Conservation (phyloP, 37 sponge, comb jelly and placozoan genomes). For the Chondrilla cf. caribensis region DNA sequence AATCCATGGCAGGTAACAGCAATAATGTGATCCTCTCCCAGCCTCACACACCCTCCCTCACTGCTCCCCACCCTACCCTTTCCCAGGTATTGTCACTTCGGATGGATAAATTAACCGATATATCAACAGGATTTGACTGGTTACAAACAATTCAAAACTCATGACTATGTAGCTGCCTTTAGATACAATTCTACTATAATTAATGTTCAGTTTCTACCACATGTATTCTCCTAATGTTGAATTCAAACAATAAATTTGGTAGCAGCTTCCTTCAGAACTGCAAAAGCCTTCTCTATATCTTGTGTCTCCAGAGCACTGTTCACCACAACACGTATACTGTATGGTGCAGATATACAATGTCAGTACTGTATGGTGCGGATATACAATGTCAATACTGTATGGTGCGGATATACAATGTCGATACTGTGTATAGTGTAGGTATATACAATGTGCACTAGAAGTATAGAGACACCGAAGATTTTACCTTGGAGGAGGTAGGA, state of each 20-base stretch:
- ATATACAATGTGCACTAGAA: too few relatives aligned
- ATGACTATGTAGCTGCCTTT: not conserved
- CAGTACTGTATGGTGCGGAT: too few relatives aligned
- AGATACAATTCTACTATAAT: not conserved
- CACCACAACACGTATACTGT: constrained; percentile 65
- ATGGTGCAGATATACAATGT: too few relatives aligned
- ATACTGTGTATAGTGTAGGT: too few relatives aligned
- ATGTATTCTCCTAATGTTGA: not conserved
- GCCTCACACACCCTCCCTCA: not conserved
- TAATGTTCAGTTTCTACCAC: not conserved
- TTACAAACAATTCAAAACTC: constrained; percentile 6
- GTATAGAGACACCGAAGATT: too few relatives aligned
- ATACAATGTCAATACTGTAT: too few relatives aligned
- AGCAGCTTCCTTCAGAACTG: constrained; percentile 53
- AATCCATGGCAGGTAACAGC: constrained; percentile 43
- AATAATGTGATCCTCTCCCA: not conserved
- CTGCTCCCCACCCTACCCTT: too few relatives aligned
- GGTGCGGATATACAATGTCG: constrained; percentile 1
- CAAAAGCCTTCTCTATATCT: constrained; percentile 51
- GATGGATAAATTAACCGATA: not conserved
- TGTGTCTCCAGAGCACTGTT: constrained; percentile 43
- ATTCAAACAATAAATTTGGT: not conserved
- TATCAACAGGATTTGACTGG: constrained; percentile 44
- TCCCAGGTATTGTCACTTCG: constrained; percentile 29
- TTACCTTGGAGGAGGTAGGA: constrained; percentile 64